Conservation (phyloP, 2,888 invertebrate species). For the Deroplatys truncata region DNA sequence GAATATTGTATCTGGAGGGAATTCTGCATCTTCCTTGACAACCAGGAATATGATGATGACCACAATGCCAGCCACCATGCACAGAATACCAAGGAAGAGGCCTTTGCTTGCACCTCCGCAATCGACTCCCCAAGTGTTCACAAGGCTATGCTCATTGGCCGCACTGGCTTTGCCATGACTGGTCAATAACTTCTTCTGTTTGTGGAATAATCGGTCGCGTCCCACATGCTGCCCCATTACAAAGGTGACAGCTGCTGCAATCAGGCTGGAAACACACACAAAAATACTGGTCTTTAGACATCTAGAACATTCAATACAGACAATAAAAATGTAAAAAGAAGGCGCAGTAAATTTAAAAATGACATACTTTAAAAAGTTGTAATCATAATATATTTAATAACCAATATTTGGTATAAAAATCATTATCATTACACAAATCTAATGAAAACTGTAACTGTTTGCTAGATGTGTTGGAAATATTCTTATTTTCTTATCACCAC, state of each 20-base stretch:
- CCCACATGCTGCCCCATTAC: conserved; percentile 53
- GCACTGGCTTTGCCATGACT: conserved; percentile 33
- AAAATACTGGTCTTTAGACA: too few relatives aligned
- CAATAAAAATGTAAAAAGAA: too few relatives aligned
- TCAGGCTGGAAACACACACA: conserved; percentile 41
- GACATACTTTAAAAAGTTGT: too few relatives aligned
- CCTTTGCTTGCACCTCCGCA: conserved; percentile 53
- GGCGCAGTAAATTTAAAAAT: too few relatives aligned
- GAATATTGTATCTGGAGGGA: conserved; percentile 46
- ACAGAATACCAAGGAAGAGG: conserved; percentile 51
- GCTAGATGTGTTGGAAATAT: too few relatives aligned
- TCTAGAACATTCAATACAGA: too few relatives aligned
- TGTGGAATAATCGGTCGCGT: conserved; percentile 35
- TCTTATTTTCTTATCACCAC: too few relatives aligned
- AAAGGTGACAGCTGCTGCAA: conserved; percentile 53
- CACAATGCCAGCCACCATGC: conserved; percentile 51
- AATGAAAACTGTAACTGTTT: too few relatives aligned
- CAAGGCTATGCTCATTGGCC: not conserved
- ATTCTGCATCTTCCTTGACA: conserved; percentile 49
- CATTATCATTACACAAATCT: too few relatives aligned
- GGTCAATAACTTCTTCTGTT: conserved; percentile 25
- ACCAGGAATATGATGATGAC: conserved; percentile 52
- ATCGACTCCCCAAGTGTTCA: conserved; percentile 41
- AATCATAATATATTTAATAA: too few relatives aligned
- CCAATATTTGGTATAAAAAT: too few relatives aligned